A percentile compares a stretch with the other conserved stretches of the same genome.
phyloP scores from a whole-genome alignment of 1,140 invertebrate genomes.

The Anadara kagoshimensis region DNA sequence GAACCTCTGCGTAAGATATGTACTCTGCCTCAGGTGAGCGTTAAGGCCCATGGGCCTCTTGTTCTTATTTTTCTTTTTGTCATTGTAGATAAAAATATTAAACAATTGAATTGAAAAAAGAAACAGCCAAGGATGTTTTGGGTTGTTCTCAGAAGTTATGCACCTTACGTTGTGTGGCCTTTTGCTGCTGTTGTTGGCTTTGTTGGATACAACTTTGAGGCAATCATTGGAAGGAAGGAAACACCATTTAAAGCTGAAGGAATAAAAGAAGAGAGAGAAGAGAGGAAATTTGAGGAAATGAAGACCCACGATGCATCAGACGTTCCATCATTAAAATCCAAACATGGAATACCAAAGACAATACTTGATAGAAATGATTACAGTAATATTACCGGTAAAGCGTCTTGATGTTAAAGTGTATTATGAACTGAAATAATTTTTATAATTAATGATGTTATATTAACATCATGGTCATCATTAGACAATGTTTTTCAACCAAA shows the following conservation, averaged over 20 bases:
- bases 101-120: no score
- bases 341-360: slow-evolving; percentile 60
- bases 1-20: no score
- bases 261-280: slow-evolving; percentile 78
- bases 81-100: no score
- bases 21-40: no score
- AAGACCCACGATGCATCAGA: slow-evolving; percentile 52
- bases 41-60: no score
- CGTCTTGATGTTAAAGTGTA: no score
- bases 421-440: no score
- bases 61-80: no score
- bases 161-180: slow-evolving; percentile 85
- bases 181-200: slow-evolving; percentile 86
- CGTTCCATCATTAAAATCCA: slow-evolving; percentile 56
- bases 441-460: no score
- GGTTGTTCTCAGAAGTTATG: slow-evolving; percentile 79
- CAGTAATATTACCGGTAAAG: slow-evolving; percentile 3
- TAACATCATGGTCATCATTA: no score
- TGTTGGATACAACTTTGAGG: slow-evolving; percentile 89
- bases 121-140: no score
- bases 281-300: slow-evolving; percentile 76
- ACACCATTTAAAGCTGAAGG: slow-evolving; percentile 80
- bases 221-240: slow-evolving; percentile 79
- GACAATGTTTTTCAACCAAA: no score
- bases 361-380: slow-evolving; percentile 62